phyloP scores from a whole-genome alignment of 2,888 invertebrate genomes.

The Thymelicus lineola region DNA sequence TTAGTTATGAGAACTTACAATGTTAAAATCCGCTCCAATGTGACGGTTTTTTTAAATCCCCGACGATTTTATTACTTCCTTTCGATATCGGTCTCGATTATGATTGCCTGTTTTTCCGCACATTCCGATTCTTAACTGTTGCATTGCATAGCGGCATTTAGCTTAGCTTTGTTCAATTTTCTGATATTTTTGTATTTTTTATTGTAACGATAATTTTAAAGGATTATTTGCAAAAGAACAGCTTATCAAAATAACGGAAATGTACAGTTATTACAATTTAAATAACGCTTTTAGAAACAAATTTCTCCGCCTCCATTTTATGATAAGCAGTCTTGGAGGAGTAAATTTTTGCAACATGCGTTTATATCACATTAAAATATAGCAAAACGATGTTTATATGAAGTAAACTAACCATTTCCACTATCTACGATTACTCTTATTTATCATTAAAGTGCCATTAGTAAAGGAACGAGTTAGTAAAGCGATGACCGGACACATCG shows the following conservation, averaged over 20 bases:
- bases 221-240: too few relatives aligned
- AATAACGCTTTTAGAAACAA: too few relatives aligned
- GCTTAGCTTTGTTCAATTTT: neutral
- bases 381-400: too few relatives aligned
- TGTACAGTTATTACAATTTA: too few relatives aligned
- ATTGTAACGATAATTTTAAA: too few relatives aligned
- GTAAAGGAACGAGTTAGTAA: neutral
- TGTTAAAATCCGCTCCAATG: constrained; percentile 44
- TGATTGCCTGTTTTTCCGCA: constrained; percentile 26
- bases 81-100: constrained; percentile 39
- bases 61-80: constrained; percentile 51
- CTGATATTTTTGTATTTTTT: too few relatives aligned
- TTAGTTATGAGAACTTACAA: constrained; percentile 48
- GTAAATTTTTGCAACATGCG: too few relatives aligned
- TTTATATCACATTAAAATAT: too few relatives aligned
- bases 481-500: constrained; percentile 9
- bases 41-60: constrained; percentile 43
- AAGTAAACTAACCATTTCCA: too few relatives aligned
- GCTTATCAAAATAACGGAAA: too few relatives aligned
- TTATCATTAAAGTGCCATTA: neutral
- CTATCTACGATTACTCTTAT: neutral
- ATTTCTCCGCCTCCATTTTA: too few relatives aligned
- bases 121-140: constrained; percentile 23
- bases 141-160: constrained; percentile 8
- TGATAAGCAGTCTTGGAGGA: too few relatives aligned